A percentile compares a stretch with the other conserved stretches of the same genome.
Evolutionary conservation across 2,113 vertebrate species (phyloP).

Genomic region (Tetrao urogallus): DNA sequence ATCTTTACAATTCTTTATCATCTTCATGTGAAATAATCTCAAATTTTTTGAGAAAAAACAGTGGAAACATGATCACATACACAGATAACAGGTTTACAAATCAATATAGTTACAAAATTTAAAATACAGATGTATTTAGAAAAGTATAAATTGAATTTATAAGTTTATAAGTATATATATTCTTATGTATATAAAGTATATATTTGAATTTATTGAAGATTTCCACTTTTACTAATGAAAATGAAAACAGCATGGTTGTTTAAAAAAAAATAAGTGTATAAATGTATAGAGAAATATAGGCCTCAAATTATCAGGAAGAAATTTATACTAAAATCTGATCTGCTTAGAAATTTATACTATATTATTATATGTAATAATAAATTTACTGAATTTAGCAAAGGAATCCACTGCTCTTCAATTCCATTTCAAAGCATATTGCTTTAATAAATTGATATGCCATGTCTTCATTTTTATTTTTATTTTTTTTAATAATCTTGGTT

Average conservation of each 20-base stretch:
- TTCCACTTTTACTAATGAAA: background rate
- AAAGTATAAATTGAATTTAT: background rate
- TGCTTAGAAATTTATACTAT: background rate
- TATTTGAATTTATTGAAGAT: no score
- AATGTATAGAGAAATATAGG: background rate
- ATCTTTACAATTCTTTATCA: background rate
- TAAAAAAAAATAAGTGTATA: background rate
- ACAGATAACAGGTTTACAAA: background rate
- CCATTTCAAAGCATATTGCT: background rate
- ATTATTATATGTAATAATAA: background rate
- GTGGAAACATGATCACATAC: background rate
- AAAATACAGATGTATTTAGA: background rate
- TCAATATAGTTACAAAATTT: background rate
- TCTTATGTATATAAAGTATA: no score
- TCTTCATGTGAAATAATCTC: background rate
- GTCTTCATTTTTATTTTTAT: background rate
- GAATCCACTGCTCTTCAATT: background rate
- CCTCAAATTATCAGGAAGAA: background rate
- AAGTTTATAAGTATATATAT: no score
- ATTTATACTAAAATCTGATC: background rate
- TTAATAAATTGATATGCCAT: background rate
- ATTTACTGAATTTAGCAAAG: background rate
- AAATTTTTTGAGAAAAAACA: background rate
- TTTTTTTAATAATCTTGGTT: background rate
- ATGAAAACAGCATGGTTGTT: rapidly evolving